These are phyloP conservation scores for Sycophila texana DNA, from an alignment of 2,888 invertebrate species.

Conservation along the genomic window DNA sequence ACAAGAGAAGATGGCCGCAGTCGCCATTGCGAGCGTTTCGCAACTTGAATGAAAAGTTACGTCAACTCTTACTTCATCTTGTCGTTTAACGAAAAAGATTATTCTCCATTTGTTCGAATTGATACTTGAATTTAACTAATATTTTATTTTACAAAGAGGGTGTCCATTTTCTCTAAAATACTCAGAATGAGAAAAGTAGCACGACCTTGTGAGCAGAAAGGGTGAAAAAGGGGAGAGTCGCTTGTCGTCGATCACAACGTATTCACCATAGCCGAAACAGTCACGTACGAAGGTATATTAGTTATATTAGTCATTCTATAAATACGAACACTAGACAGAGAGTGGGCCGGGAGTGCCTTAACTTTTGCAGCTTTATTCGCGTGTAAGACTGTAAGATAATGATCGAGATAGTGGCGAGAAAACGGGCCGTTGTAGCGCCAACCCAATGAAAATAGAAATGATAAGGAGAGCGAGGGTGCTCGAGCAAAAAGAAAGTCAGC, in stretches of 20 bases:
- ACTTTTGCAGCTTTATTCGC: constrained; percentile 44
- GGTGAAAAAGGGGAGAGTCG: background rate
- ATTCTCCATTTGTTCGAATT: too few species aligned
- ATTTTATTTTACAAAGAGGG: too few species aligned
- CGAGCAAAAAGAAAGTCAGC: constrained; percentile 14
- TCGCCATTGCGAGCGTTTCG: too few species aligned
- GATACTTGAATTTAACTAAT: too few species aligned
- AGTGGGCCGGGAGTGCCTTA: constrained; percentile 22
- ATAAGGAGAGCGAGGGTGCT: constrained; percentile 40
- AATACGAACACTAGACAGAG: constrained; percentile 38
- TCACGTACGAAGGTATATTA: background rate
- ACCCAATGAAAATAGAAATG: constrained; percentile 44
- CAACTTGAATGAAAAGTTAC: too few species aligned
- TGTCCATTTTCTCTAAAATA: background rate
- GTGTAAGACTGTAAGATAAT: constrained; percentile 50
- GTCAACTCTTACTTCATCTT: too few species aligned
- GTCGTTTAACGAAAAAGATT: too few species aligned
- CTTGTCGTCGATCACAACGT: background rate
- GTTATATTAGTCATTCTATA: constrained; percentile 46
- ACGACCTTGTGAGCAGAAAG: constrained; percentile 12
- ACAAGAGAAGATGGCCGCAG: too few species aligned
- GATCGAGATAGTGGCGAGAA: constrained; percentile 41
- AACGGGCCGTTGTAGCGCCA: constrained; percentile 17
- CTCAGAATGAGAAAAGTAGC: background rate
- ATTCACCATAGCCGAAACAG: constrained; percentile 5